phyloP scores from a whole-genome alignment of 2,797 vertebrate species.

The Tokudaia muenninki region DNA sequence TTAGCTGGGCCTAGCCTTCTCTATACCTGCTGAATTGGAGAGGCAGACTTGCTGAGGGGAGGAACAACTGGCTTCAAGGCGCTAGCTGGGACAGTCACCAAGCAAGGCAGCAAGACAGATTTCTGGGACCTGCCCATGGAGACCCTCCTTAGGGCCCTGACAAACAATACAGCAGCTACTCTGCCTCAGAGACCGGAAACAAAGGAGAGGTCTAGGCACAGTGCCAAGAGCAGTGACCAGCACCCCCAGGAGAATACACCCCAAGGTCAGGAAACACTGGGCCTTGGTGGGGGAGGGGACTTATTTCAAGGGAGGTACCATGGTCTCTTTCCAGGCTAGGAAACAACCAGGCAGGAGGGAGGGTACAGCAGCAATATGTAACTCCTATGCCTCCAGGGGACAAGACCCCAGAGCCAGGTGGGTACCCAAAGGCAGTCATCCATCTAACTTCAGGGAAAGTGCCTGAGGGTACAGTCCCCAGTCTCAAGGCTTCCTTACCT shows the following conservation, averaged over 20 bases:
- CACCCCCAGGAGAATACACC: background rate
- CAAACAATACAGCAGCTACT: background rate
- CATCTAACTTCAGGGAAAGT: background rate
- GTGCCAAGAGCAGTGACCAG: background rate
- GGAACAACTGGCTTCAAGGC: background rate
- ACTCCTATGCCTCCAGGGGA: background rate
- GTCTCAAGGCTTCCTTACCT: conserved; percentile 29
- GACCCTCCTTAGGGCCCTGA: background rate
- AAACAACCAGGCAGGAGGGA: background rate
- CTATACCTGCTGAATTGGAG: background rate
- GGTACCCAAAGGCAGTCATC: background rate
- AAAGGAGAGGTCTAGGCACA: background rate
- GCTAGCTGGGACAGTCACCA: background rate
- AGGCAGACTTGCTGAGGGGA: background rate
- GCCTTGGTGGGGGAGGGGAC: background rate
- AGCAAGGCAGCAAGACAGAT: background rate
- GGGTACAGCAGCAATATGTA: background rate
- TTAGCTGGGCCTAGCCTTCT: background rate
- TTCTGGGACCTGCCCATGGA: background rate
- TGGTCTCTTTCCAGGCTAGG: background rate
- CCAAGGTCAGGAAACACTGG: background rate
- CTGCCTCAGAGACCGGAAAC: background rate
- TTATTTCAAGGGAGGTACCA: background rate
- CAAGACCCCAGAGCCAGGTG: background rate
- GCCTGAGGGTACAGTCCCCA: background rate